These are phyloP conservation scores for Lepilemur septentrionalis DNA, from an alignment of 2,797 vertebrate genomes.

Conservation along the genomic window DNA sequence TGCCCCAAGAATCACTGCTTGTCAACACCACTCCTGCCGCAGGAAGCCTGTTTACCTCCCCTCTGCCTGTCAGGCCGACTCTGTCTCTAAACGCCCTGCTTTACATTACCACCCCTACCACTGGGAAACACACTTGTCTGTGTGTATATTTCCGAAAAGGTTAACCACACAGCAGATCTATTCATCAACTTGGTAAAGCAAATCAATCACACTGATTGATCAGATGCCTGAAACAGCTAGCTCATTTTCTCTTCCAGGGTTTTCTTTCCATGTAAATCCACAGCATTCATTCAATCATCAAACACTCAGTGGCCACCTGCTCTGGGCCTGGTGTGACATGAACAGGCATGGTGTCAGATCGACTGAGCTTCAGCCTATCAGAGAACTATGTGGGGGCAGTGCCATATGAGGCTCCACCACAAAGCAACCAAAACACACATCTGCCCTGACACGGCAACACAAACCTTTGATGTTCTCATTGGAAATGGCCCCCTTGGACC, in stretches of 20 bases:
- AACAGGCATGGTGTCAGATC: not conserved
- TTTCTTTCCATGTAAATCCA: not conserved
- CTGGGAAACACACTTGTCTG: not conserved
- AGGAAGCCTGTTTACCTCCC: conserved; percentile 65
- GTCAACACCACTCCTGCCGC: conserved; percentile 73
- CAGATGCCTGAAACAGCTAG: not conserved
- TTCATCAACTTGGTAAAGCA: not conserved
- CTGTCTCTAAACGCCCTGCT: conserved; percentile 22
- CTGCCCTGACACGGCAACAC: not conserved
- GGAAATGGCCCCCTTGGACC: not conserved
- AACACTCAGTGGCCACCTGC: not conserved
- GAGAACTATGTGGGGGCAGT: not conserved
- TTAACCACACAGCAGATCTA: not conserved
- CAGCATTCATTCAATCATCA: not conserved
- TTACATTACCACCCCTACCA: conserved; percentile 13
- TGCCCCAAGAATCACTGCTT: conserved; percentile 78
- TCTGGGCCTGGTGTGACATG: not conserved
- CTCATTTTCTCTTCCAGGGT: not conserved
- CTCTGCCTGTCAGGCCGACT: conserved; percentile 44
- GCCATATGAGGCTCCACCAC: not conserved
- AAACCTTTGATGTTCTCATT: not conserved
- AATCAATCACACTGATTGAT: not conserved
- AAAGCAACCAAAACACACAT: not conserved
- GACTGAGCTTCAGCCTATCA: not conserved
- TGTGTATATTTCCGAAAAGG: not conserved